Conservation (phyloP, 2,113 vertebrate species). For the Passer domesticus region DNA sequence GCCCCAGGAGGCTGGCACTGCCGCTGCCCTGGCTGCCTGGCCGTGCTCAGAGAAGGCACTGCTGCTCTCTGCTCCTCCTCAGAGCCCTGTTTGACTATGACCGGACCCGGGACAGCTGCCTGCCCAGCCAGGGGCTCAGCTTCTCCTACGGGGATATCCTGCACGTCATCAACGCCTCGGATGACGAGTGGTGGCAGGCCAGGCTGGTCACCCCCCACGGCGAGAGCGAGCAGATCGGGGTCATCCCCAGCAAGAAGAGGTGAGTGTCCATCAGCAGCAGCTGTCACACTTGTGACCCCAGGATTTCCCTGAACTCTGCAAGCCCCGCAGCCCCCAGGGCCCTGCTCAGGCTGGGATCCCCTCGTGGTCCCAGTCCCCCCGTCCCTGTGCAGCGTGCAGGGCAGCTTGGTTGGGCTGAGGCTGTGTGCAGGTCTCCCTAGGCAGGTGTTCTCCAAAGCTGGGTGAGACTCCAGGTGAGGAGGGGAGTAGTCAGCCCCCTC, state of each 20-base stretch:
- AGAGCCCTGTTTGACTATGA: constrained; percentile 99
- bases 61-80: not conserved
- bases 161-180: constrained; percentile 96
- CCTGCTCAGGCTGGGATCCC: not conserved
- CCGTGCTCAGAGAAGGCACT: fast-evolving
- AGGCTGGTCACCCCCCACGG: constrained; percentile 94
- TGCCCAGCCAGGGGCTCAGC: constrained; percentile 97
- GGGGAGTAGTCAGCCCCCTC: not conserved
- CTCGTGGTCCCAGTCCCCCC: not conserved
- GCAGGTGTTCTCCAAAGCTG: not conserved
- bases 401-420: not conserved
- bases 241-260: constrained; percentile 99
- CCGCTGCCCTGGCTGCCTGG: not conserved
- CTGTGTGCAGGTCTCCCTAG: not conserved
- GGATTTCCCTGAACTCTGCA: fast-evolving
- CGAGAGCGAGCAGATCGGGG: constrained; percentile 97
- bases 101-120: constrained; percentile 94
- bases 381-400: fast-evolving
- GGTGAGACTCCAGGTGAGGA: not conserved
- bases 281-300: fast-evolving
- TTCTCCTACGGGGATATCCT: constrained; percentile 97
- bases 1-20: not conserved
- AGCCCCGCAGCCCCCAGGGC: not conserved
- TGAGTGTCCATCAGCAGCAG: constrained; percentile 26
- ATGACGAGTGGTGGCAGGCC: constrained; percentile 99